A percentile compares a stretch with the other conserved stretches of the same genome.
These are phyloP conservation scores for Gambusia yucatana DNA, from an alignment of 2,797 vertebrate species.

Conservation along the genomic window DNA sequence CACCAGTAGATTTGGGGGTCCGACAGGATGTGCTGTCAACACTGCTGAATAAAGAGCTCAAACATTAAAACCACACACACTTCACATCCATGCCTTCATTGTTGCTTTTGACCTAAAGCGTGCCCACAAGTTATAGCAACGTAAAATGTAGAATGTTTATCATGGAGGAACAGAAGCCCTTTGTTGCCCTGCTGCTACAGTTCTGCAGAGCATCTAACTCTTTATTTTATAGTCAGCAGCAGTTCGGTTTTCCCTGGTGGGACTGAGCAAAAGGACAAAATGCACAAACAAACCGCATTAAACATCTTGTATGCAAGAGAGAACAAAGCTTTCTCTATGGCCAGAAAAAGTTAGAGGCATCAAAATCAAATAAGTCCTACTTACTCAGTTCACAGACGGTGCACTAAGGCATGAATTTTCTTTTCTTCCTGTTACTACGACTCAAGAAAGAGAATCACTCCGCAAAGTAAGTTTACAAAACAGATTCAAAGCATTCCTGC, in stretches of 20 bases:
- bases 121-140: conserved; percentile 40
- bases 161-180: conserved; percentile 20
- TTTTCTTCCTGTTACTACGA: conserved; percentile 33
- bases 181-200: conserved; percentile 21
- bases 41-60: conserved; percentile 26
- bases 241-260: conserved; percentile 28
- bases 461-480: conserved; percentile 24
- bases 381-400: conserved; percentile 65
- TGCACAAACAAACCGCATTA: conserved; percentile 22
- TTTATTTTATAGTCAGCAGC: conserved; percentile 58
- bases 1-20: conserved; percentile 23
- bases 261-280: conserved; percentile 17
- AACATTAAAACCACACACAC: conserved; percentile 32
- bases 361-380: conserved; percentile 61
- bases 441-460: conserved; percentile 15
- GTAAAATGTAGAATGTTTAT: conserved; percentile 37
- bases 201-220: conserved; percentile 25
- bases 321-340: conserved; percentile 24
- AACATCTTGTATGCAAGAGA: conserved; percentile 38
- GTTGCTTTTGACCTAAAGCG: conserved; percentile 56
- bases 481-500: conserved; percentile 24
- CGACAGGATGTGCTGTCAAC: conserved; percentile 44
- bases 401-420: conserved; percentile 51
- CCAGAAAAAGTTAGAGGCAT: conserved; percentile 31
- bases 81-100: conserved; percentile 48